Percentiles rank a stretch among this genome's conserved stretches.
Evolutionary conservation across 35 echinoderm and acorn worm species (phyloP).

Genomic region (Amphiura filiformis): DNA sequence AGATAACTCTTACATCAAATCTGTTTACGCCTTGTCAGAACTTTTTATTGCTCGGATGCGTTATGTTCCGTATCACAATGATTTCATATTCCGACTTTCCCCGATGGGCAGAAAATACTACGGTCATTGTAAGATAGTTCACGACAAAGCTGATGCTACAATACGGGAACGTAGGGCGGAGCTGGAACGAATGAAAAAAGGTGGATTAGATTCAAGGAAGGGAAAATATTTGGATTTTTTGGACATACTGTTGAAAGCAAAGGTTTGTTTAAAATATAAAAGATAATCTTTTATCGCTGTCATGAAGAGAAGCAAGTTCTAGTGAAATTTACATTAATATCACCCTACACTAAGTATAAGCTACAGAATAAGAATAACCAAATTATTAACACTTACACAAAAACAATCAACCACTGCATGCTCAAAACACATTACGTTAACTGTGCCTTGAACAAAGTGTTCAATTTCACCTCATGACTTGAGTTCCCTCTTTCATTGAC

Average conservation of each 20-base stretch:
- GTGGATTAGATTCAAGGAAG: neutral
- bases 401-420: too few species aligned
- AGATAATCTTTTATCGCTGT: too few species aligned
- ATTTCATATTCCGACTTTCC: slow-evolving; percentile 19
- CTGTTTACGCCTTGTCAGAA: neutral
- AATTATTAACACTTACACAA: too few species aligned
- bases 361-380: too few species aligned
- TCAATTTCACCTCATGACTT: too few species aligned
- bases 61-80: slow-evolving; percentile 43
- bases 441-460: too few species aligned
- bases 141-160: slow-evolving; percentile 16
- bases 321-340: too few species aligned
- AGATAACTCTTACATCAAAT: slow-evolving; percentile 31
- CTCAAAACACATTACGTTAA: too few species aligned
- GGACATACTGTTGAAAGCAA: slow-evolving; percentile 42
- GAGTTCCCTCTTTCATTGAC: too few species aligned
- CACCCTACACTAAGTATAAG: too few species aligned
- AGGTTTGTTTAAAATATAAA: slow-evolving; percentile 23
- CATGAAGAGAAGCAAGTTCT: too few species aligned
- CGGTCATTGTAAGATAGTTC: slow-evolving; percentile 2
- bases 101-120: slow-evolving; percentile 10
- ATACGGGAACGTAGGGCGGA: slow-evolving; percentile 13
- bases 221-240: slow-evolving; percentile 42
- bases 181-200: neutral
- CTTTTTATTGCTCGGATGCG: slow-evolving; percentile 13